Conservation (phyloP, 1,140 invertebrate species). For the Aphidius gifuensis region DNA sequence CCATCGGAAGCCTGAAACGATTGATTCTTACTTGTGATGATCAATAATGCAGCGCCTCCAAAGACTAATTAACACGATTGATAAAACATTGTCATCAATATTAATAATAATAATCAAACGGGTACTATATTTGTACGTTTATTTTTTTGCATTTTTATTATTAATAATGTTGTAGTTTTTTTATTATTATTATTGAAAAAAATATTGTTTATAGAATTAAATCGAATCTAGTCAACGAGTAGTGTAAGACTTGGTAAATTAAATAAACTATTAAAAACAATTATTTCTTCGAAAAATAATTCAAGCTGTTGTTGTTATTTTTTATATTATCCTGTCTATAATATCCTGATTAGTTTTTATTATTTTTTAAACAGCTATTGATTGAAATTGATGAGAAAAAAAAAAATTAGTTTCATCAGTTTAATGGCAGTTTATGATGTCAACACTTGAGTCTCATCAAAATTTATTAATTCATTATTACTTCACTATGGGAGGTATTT, state of each 20-base stretch:
- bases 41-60: slow-evolving; percentile 54
- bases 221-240: slow-evolving; percentile 21
- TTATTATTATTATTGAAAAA: slow-evolving; percentile 4
- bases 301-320: slow-evolving; percentile 19
- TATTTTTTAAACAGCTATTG: slow-evolving; percentile 1
- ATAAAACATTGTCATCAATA: slow-evolving; percentile 17
- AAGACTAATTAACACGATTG: slow-evolving; percentile 45
- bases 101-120: slow-evolving; percentile 18
- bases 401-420: no score
- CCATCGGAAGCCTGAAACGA: slow-evolving; percentile 49
- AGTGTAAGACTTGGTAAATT: slow-evolving; percentile 10
- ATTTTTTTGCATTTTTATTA: slow-evolving; percentile 19
- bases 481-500: no score
- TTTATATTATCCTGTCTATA: neutral
- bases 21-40: slow-evolving; percentile 41
- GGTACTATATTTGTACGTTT: slow-evolving; percentile 20
- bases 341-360: no score
- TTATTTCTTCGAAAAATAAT: neutral
- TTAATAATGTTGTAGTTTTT: neutral
- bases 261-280: slow-evolving; percentile 12
- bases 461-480: no score
- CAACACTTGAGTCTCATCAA: no score
- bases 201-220: slow-evolving; percentile 11
- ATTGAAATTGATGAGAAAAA: neutral
- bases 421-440: no score